phyloP scores from a whole-genome alignment of 2,113 vertebrate species.

The Coryphaenoides rupestris region DNA sequence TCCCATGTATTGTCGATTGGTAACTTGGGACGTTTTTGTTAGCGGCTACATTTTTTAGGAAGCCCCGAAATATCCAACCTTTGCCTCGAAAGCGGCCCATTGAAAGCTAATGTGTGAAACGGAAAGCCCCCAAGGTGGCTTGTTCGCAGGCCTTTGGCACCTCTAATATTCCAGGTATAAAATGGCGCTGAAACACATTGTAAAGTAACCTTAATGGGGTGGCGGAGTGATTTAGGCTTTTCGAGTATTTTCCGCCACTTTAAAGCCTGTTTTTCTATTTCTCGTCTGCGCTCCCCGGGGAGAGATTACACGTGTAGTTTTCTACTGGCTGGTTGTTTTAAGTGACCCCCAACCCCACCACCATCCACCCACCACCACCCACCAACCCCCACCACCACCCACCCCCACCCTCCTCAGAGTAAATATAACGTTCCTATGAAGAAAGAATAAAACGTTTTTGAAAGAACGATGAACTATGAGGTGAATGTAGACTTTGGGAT shows the following conservation, averaged over 20 bases:
- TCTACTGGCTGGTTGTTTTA: slow-evolving; percentile 76
- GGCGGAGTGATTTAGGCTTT: slow-evolving; percentile 72
- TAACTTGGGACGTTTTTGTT: too few species aligned
- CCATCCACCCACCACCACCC: too few species aligned
- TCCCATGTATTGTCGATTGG: too few species aligned
- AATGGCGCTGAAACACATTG: slow-evolving; percentile 56
- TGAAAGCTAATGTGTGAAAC: not conserved
- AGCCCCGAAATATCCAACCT: too few species aligned
- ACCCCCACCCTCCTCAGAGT: slow-evolving; percentile 50
- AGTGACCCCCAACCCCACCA: slow-evolving; percentile 51
- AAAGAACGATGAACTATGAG: slow-evolving; percentile 58
- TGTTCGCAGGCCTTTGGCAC: slow-evolving; percentile 33
- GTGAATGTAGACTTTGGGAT: slow-evolving; percentile 24
- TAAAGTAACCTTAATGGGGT: slow-evolving; percentile 63
- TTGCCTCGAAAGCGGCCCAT: too few species aligned
- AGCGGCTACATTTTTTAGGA: too few species aligned
- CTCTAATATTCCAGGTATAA: slow-evolving; percentile 54
- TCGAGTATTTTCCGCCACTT: slow-evolving; percentile 68
- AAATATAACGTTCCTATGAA: slow-evolving; percentile 65
- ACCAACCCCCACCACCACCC: slow-evolving; percentile 25
- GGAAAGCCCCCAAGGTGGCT: slow-evolving; percentile 23
- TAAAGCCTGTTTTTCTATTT: slow-evolving; percentile 71
- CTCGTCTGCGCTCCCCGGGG: slow-evolving; percentile 64
- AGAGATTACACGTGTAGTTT: slow-evolving; percentile 75
- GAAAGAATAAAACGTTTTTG: slow-evolving; percentile 38